Evolutionary conservation across 2,888 invertebrate genomes (phyloP).

Genomic region (Rosalia funebris): DNA sequence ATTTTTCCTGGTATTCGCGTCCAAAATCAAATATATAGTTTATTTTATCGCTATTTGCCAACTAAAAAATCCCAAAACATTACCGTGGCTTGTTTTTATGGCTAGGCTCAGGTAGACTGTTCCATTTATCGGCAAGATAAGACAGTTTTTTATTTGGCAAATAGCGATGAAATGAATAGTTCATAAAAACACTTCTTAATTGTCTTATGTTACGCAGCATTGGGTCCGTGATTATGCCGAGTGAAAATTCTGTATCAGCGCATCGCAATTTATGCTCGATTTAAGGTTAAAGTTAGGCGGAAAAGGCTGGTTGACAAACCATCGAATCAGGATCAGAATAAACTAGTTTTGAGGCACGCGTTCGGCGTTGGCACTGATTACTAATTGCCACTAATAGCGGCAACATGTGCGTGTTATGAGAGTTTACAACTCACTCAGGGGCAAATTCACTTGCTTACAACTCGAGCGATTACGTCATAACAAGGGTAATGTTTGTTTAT

Average conservation of each 20-base stretch:
- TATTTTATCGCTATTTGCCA: too few species aligned
- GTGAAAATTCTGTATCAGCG: background rate
- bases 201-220: too few species aligned
- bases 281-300: conserved; percentile 3
- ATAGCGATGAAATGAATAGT: too few species aligned
- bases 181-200: too few species aligned
- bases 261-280: background rate
- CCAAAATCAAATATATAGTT: too few species aligned
- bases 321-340: conserved; percentile 21
- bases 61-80: too few species aligned
- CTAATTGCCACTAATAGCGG: conserved; percentile 63
- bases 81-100: too few species aligned
- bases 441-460: conserved; percentile 52
- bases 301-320: conserved; percentile 18
- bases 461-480: conserved; percentile 52
- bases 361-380: conserved; percentile 60
- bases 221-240: too few species aligned
- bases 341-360: conserved; percentile 50
- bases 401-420: conserved; percentile 62
- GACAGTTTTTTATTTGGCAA: too few species aligned
- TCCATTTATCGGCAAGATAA: too few species aligned
- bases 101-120: too few species aligned
- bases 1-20: too few species aligned
- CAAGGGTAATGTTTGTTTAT: conserved; percentile 56
- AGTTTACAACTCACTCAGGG: conserved; percentile 60